A percentile compares a stretch with the other conserved stretches of the same genome.
These are phyloP conservation scores for Centroberyx gerrardi DNA, from an alignment of 2,797 vertebrate species.

Conservation along the genomic window DNA sequence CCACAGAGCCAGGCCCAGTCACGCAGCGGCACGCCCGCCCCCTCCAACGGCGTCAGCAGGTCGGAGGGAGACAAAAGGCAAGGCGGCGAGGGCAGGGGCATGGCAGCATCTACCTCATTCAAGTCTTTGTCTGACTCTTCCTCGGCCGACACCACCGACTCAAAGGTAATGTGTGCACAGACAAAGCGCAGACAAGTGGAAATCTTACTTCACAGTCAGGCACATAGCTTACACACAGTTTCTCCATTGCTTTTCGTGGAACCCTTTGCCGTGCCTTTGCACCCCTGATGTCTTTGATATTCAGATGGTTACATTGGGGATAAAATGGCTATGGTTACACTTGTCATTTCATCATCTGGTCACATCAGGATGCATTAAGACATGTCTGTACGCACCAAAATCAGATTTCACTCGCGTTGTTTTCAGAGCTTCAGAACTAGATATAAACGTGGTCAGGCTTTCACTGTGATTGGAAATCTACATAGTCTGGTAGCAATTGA, in stretches of 20 bases:
- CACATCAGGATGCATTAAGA: neutral
- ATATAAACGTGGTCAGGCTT: no score
- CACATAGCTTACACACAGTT: no score
- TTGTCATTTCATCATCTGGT: neutral
- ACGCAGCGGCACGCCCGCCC: conserved; percentile 77
- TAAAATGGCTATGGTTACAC: neutral
- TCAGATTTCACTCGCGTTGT: no score
- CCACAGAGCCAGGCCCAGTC: conserved; percentile 71
- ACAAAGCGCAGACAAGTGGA: neutral
- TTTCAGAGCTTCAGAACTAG: no score
- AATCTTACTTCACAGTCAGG: neutral
- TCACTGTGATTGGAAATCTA: no score
- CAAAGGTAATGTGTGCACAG: conserved; percentile 76
- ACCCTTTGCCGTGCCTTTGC: no score
- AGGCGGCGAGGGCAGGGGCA: conserved; percentile 80
- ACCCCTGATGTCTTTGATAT: neutral
- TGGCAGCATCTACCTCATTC: conserved; percentile 87
- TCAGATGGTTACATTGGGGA: neutral
- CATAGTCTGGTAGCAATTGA: neutral
- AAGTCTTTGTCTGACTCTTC: conserved; percentile 86
- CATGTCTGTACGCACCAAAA: no score
- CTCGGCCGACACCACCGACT: conserved; percentile 84
- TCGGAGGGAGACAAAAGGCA: conserved; percentile 76
- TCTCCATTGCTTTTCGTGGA: no score
- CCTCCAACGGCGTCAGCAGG: conserved; percentile 67